These are phyloP conservation scores for Tokudaia tokunoshimensis DNA, from an alignment of 2,797 vertebrate genomes.

Conservation along the genomic window DNA sequence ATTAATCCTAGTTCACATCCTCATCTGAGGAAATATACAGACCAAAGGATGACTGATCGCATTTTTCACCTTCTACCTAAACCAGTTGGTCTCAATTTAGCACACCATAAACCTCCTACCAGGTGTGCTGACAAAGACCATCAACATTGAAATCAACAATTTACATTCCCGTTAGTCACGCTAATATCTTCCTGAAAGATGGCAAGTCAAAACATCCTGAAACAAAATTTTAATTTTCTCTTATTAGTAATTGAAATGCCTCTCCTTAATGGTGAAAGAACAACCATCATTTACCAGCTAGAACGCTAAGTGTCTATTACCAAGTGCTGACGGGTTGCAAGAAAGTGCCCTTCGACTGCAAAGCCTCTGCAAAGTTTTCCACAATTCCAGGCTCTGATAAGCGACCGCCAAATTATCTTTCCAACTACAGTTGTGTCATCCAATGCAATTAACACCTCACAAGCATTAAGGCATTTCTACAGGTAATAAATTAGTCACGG, in stretches of 20 bases:
- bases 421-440: constrained; percentile 85
- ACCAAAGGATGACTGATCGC: not conserved
- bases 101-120: not conserved
- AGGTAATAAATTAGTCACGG: constrained; percentile 84
- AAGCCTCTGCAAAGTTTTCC: constrained; percentile 82
- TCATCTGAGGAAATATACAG: constrained; percentile 25
- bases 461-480: constrained; percentile 86
- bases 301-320: constrained; percentile 81
- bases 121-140: constrained; percentile 42
- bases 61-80: constrained; percentile 48
- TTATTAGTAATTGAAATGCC: constrained; percentile 72
- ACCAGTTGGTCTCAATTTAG: not conserved
- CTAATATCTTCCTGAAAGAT: constrained; percentile 8
- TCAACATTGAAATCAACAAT: constrained; percentile 61
- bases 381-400: constrained; percentile 83
- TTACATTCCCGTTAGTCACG: constrained; percentile 53
- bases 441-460: constrained; percentile 89
- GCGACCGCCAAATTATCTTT: constrained; percentile 85
- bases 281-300: constrained; percentile 72
- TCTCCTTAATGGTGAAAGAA: constrained; percentile 81
- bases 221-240: constrained; percentile 66
- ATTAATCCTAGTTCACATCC: not conserved
- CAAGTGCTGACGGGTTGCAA: constrained; percentile 78
- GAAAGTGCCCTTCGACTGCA: constrained; percentile 83
- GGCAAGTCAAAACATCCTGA: constrained; percentile 68